Evolutionary conservation across 2,888 invertebrate species (phyloP), one percentile per base, ranked within the genome.

Genomic region (Tipula vernalis): DNA sequence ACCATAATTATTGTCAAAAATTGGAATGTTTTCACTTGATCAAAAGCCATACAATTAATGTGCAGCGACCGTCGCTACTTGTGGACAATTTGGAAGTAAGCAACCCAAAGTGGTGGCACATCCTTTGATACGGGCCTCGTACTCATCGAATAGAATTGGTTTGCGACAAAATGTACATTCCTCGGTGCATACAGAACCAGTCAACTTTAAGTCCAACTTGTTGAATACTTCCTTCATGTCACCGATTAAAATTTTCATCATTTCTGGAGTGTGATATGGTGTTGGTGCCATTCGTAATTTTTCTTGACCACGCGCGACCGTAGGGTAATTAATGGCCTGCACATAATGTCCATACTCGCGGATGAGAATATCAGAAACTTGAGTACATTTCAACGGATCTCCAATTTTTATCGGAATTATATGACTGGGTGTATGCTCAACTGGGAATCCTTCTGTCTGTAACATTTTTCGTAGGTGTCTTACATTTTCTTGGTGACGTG

Each of bases 301-400:
- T 91, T 99, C 99, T 90, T 97, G 94, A 0, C 99, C 99, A 88
- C 96, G 94, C 0, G 97, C 95, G 2, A 99, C 99, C 0, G 99
- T 99, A 5, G 99, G 99, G 92, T 98, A 98, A 92, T 99, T 99
- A 89, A 99, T 99, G n/a, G 99, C 96, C 92, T 99, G 99, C 44
- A 98, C 96, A 90, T 99, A 99, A 90, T 99, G 98, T 0, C 97
- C 97, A 90, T 95, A 95, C 87, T 96, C 93, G 89, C 94, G 94
- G 92, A 99, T 93, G 83, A 99, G 93, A 83, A 95, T 93, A 91
- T 98, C 97, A 0, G 98, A 98, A 87, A 98, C 94, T 89, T 95
- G 94, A 5, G 94, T 95, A 89, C 96, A 96, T 88, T 95, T 93
- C 87, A 94, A 93, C 0, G 99, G 97, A 91, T 99, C 96, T 83